Percentiles rank a stretch among this genome's conserved stretches.
phyloP scores from a whole-genome alignment of 2,888 invertebrate species.

The Drosophila borealis region DNA sequence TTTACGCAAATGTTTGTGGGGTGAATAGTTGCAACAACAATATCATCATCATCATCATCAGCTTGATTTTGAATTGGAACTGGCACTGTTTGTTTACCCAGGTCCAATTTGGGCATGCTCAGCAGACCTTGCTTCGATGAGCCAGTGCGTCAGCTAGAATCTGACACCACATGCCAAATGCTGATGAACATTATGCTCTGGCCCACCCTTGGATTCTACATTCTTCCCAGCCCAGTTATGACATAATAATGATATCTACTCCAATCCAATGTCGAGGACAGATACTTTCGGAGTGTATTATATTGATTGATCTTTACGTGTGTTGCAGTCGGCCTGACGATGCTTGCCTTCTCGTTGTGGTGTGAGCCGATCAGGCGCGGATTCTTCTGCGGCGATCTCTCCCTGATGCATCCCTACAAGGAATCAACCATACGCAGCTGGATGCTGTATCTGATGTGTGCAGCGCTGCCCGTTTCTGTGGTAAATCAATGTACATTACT shows the following conservation, averaged over 20 bases:
- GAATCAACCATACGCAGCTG: slow-evolving; percentile 92
- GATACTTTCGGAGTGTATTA: neutral
- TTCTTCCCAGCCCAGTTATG: neutral
- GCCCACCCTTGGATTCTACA: slow-evolving; percentile 25
- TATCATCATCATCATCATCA: slow-evolving; percentile 16
- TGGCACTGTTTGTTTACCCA: slow-evolving; percentile 61
- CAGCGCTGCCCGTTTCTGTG: slow-evolving; percentile 89
- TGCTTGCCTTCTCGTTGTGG: slow-evolving; percentile 90
- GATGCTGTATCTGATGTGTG: slow-evolving; percentile 91
- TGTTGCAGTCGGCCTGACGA: slow-evolving; percentile 90
- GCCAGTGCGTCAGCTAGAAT: slow-evolving; percentile 52
- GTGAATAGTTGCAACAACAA: slow-evolving; percentile 40
- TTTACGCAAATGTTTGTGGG: slow-evolving; percentile 63
- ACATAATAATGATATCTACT: too few species aligned
- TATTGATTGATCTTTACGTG: neutral
- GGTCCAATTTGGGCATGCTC: slow-evolving; percentile 60
- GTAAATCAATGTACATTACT: slow-evolving; percentile 85
- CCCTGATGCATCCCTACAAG: slow-evolving; percentile 94
- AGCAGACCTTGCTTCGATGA: slow-evolving; percentile 13
- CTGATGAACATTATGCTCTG: slow-evolving; percentile 1
- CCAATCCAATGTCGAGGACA: too few species aligned
- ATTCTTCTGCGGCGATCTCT: slow-evolving; percentile 98
- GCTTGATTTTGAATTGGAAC: slow-evolving; percentile 32
- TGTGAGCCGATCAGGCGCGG: slow-evolving; percentile 92
- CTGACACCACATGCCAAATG: slow-evolving; percentile 50